phyloP scores from a whole-genome alignment of 2,797 vertebrate genomes.

The Enteromius radiatus region DNA sequence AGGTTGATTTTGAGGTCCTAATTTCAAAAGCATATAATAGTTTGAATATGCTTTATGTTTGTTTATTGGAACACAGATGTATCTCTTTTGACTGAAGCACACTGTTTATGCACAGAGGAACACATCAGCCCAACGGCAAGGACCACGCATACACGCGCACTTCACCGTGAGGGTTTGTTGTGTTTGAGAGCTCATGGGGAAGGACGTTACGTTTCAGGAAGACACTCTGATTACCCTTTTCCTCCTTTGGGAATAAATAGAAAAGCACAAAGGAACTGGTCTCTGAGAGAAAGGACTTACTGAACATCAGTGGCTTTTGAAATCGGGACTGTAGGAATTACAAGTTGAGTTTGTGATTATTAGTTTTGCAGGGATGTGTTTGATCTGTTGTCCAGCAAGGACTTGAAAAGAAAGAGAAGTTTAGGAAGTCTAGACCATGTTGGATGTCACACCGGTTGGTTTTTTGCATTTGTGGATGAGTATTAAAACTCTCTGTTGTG shows the following conservation, averaged over 20 bases:
- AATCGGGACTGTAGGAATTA: background rate
- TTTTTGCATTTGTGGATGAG: background rate
- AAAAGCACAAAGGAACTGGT: conserved; percentile 22
- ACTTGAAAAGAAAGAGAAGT: conserved; percentile 13
- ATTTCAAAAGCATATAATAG: conserved; percentile 15
- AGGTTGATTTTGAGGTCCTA: background rate
- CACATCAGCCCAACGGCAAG: conserved; percentile 46
- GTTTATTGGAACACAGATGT: conserved; percentile 13
- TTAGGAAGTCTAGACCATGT: background rate
- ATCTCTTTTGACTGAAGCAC: conserved; percentile 36
- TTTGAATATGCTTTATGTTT: conserved; percentile 48
- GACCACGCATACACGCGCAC: conserved; percentile 35
- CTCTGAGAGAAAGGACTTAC: conserved; percentile 19
- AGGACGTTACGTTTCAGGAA: conserved; percentile 50
- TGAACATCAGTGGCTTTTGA: conserved; percentile 5
- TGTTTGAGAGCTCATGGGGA: conserved; percentile 49
- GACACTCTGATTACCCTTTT: conserved; percentile 29
- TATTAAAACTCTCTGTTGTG: conserved; percentile 1
- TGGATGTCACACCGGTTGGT: conserved; percentile 9
- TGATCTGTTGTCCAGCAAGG: background rate
- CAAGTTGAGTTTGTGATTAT: background rate
- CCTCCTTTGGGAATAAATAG: conserved; percentile 27
- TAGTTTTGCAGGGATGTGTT: background rate
- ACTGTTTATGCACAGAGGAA: conserved; percentile 48
- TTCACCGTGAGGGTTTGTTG: conserved; percentile 39